Evolutionary conservation across 2,113 vertebrate genomes (phyloP), one percentile per base, ranked within the genome.

Genomic region (Noctilio leporinus): DNA sequence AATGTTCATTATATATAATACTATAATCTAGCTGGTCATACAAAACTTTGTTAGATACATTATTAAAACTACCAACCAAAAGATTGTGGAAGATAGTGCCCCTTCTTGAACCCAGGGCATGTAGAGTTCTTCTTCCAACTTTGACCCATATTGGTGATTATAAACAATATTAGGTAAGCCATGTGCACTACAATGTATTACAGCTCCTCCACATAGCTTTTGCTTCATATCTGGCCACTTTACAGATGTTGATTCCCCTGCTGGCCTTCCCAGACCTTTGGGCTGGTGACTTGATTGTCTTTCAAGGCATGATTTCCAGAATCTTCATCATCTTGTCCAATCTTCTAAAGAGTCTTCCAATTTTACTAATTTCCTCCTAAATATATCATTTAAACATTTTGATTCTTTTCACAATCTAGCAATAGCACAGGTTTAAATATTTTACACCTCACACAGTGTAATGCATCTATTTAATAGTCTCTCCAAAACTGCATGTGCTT

Each of bases 131-230:
- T 28, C 24, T 67, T 67, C 15, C 72, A 72, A 26, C 14, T 45
- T 62, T 28, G 12, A 35, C 45, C 26, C 12, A 12, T 0, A 7
- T 3, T 0, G 0, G 4, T 70, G 38, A 40, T 47, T 49, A n/a
- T 4, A 22, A 20, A 38, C 8, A 9, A 43, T 5, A 15, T 43
- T 17, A 47, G 47, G 10, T 2, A 10, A 4, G 24, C 8, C 10
- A 16, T 24, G 11, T 35, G 8, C 10, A 26, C 5, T 35, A 35
- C 43, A 43, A 11, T 55, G 72, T 38, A n/a, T 22, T 15, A 1
- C 33, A 10, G 24, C 9, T 24, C 40, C 49, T 40, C 2, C 33
- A 4, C 14, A 24, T 26, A 30, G 20, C 5, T 16, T 59, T 38
- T 57, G 16, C 59, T 30, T 73, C 33, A 33, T 2, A 57, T 15